Evolutionary conservation across 1,140 invertebrate genomes (phyloP).

Genomic region (Polypedilum pembai): DNA sequence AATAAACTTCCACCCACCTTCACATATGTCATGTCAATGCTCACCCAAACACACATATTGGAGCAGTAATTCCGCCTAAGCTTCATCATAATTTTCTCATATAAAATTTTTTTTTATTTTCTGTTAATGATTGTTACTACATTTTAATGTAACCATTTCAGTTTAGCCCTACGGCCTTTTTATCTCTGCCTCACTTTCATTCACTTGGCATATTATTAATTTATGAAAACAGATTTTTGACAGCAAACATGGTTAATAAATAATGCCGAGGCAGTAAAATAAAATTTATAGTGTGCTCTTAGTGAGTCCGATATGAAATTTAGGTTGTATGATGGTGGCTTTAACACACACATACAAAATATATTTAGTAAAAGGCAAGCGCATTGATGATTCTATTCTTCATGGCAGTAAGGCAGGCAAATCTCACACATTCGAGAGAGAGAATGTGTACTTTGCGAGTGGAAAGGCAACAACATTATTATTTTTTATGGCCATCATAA

Average conservation of each 20-base stretch:
- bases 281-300: background rate
- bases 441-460: background rate
- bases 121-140: no score
- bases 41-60: no score
- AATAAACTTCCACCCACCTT: no score
- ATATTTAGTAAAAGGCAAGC: background rate
- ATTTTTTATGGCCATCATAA: constrained; percentile 21
- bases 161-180: no score
- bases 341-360: background rate
- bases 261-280: background rate
- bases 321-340: background rate
- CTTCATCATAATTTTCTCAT: no score
- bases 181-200: no score
- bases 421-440: background rate
- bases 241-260: constrained; percentile 27
- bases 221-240: constrained; percentile 28
- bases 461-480: constrained; percentile 27
- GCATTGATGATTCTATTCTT: background rate
- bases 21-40: no score
- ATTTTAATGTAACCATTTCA: no score
- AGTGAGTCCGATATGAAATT: background rate
- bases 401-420: no score
- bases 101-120: no score
- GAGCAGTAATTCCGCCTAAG: no score
- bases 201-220: constrained; percentile 28